These are phyloP conservation scores for Sympetrum striolatum DNA, from an alignment of 2,888 invertebrate genomes.

Conservation along the genomic window DNA sequence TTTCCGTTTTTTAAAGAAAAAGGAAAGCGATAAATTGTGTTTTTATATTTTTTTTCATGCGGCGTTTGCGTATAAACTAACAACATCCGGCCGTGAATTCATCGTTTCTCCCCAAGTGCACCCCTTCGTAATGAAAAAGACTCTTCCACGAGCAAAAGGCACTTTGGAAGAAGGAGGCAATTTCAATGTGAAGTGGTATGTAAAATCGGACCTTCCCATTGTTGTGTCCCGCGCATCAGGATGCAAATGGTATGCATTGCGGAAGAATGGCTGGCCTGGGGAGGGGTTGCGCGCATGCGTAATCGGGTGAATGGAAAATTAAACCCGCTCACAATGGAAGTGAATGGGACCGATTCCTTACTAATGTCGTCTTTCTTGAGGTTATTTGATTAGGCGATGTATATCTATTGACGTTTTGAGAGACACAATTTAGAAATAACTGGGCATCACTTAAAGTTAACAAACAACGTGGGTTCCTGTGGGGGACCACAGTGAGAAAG, in stretches of 20 bases:
- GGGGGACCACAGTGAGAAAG: no score
- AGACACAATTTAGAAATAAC: no score
- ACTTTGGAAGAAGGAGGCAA: constrained; percentile 23
- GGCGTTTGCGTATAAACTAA: no score
- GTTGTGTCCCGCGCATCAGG: constrained; percentile 21
- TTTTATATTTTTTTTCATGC: no score
- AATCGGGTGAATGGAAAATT: constrained; percentile 15
- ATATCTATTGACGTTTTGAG: no score
- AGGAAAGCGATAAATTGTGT: no score
- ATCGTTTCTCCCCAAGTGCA: background rate
- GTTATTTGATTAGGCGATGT: no score
- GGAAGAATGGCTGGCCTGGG: background rate
- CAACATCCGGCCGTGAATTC: background rate
- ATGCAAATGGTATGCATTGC: constrained; percentile 32
- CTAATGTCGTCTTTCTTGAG: no score
- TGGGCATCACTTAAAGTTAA: no score
- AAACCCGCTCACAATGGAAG: background rate
- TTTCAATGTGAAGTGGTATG: constrained; percentile 41
- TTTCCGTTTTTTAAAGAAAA: no score
- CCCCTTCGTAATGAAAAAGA: background rate
- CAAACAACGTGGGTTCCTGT: no score
- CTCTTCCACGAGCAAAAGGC: background rate
- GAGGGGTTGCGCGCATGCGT: constrained; percentile 10
- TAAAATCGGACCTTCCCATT: constrained; percentile 32
- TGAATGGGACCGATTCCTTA: background rate